Percentiles rank a stretch among this genome's conserved stretches.
phyloP scores from a whole-genome alignment of 2,113 vertebrate species.

The Clarias macrocephalus region DNA sequence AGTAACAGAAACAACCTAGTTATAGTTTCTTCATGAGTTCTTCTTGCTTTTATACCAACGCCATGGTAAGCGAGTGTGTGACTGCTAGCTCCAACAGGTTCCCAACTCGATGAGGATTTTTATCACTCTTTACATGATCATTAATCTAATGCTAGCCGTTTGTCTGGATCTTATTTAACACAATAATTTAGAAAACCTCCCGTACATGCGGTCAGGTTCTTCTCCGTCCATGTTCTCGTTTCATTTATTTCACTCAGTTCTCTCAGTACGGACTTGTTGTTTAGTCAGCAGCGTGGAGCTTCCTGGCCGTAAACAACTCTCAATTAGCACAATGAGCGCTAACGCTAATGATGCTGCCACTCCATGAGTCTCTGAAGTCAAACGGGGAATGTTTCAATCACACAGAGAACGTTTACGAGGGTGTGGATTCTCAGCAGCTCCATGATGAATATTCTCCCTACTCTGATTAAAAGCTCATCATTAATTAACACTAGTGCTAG shows the following conservation, averaged over 20 bases:
- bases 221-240: neutral
- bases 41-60: neutral
- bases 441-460: neutral
- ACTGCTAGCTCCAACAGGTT: neutral
- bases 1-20: neutral
- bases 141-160: neutral
- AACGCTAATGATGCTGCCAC: conserved; percentile 43
- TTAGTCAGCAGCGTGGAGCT: conserved; percentile 31
- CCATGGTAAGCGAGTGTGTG: neutral
- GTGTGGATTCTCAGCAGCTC: neutral
- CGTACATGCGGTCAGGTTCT: neutral
- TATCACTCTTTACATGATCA: neutral
- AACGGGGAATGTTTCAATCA: neutral
- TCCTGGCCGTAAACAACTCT: conserved; percentile 56
- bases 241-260: neutral
- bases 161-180: neutral
- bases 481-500: neutral
- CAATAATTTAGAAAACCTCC: neutral
- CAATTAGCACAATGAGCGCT: conserved; percentile 72
- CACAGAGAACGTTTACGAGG: neutral
- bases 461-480: neutral
- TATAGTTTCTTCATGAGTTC: neutral
- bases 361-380: conserved; percentile 47
- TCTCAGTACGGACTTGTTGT: conserved; percentile 5
- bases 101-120: neutral